Evolutionary conservation across 2,113 vertebrate genomes (phyloP).

Genomic region (Athene noctua): DNA sequence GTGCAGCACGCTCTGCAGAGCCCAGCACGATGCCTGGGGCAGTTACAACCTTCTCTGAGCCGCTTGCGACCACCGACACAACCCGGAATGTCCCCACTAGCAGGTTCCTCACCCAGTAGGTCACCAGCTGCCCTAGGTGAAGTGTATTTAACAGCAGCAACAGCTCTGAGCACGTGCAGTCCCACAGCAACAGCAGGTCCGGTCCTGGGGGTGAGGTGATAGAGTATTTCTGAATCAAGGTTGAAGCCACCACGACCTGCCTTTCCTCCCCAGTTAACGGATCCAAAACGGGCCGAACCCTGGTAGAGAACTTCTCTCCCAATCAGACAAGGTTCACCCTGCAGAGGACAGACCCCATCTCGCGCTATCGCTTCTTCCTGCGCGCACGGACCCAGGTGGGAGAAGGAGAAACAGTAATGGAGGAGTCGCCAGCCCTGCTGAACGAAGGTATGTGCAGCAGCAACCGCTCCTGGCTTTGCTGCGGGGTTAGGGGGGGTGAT

Average conservation of each 20-base stretch:
- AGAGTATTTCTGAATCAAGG: not conserved
- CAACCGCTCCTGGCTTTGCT: not conserved
- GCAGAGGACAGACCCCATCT: constrained; percentile 81
- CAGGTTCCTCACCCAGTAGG: not conserved
- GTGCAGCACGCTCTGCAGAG: not conserved
- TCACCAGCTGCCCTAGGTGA: not conserved
- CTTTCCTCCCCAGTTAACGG: constrained; percentile 85
- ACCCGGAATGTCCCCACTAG: rapidly evolving
- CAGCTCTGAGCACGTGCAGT: rapidly evolving
- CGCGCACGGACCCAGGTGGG: constrained; percentile 89
- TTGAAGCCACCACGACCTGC: not conserved
- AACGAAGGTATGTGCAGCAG: constrained; percentile 85
- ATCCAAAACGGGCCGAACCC: constrained; percentile 73
- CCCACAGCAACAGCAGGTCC: rapidly evolving
- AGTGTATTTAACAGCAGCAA: not conserved
- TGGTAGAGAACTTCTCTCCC: constrained; percentile 80
- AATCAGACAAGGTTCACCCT: constrained; percentile 85
- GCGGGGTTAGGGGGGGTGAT: not conserved
- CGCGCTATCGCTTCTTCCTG: constrained; percentile 87
- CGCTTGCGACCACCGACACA: not conserved
- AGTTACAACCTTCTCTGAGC: not conserved
- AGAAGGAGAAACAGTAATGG: constrained; percentile 75
- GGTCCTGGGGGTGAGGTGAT: not conserved
- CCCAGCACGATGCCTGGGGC: not conserved
- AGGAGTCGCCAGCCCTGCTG: constrained; percentile 83